phyloP scores from a whole-genome alignment of 2,888 invertebrate species.

The Dinocampus coccinellae region DNA sequence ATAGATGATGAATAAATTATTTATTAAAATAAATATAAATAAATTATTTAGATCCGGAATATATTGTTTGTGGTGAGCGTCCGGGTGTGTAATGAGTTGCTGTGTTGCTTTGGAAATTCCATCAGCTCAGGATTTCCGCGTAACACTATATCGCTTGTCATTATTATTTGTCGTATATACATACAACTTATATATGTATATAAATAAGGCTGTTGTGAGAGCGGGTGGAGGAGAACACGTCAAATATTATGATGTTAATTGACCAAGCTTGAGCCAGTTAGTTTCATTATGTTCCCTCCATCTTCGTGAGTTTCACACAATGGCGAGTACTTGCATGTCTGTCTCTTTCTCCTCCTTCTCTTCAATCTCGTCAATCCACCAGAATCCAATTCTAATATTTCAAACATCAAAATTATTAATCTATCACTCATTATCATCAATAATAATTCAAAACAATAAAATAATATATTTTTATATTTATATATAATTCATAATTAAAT shows the following conservation, averaged over 20 bases:
- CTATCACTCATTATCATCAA: too few species aligned
- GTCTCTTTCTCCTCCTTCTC: constrained; percentile 40
- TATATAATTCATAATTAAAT: not conserved
- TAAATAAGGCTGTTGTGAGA: constrained; percentile 19
- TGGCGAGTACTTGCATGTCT: constrained; percentile 42
- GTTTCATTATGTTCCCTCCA: constrained; percentile 64
- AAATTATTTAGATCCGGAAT: constrained; percentile 1
- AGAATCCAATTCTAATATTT: too few species aligned
- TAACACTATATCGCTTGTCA: constrained; percentile 47
- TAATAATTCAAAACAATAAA: not conserved
- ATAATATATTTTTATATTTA: too few species aligned
- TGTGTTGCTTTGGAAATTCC: constrained; percentile 22
- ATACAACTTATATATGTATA: not conserved
- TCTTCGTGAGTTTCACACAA: constrained; percentile 64
- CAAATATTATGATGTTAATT: constrained; percentile 63
- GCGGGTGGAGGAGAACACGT: constrained; percentile 51
- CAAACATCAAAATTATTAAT: too few species aligned
- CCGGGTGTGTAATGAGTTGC: constrained; percentile 10
- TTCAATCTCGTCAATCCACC: constrained; percentile 30
- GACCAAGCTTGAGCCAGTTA: constrained; percentile 62
- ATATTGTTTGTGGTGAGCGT: not conserved
- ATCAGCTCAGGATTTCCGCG: constrained; percentile 50
- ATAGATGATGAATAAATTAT: not conserved
- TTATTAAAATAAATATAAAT: not conserved
- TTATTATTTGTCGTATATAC: not conserved